Evolutionary conservation across 2,113 vertebrate species (phyloP).

Genomic region (Daubentonia madagascariensis): DNA sequence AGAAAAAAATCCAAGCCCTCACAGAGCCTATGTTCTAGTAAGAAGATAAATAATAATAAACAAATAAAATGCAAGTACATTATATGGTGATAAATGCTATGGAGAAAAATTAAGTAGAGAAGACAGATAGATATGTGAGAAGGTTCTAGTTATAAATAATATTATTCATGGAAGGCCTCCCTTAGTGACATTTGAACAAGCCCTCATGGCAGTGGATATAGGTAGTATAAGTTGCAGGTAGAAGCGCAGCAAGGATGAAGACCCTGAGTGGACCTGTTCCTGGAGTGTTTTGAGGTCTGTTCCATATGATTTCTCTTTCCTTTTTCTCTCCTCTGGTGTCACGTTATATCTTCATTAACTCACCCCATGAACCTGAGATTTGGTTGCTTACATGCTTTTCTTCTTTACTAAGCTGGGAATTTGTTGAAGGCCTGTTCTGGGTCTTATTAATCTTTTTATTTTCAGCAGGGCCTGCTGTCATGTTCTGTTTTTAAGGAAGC

Average conservation of each 20-base stretch:
- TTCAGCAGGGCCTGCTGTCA: not conserved
- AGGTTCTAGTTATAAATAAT: not conserved
- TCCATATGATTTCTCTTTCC: not conserved
- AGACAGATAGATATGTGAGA: not conserved
- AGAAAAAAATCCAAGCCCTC: not conserved
- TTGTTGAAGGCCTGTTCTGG: not conserved
- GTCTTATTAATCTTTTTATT: not conserved
- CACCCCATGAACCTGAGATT: not conserved
- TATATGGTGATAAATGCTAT: not conserved
- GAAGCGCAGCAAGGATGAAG: not conserved
- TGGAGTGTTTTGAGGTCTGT: not conserved
- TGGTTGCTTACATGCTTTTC: not conserved
- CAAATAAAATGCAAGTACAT: not conserved
- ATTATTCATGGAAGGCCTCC: not conserved
- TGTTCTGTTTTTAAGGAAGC: not conserved
- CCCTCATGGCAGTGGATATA: not conserved
- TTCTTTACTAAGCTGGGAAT: not conserved
- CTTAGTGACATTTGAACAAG: not conserved
- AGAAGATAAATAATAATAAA: slow-evolving; percentile 2
- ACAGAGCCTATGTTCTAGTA: not conserved
- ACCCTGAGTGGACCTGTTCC: not conserved
- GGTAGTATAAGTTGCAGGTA: not conserved
- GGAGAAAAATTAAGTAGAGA: not conserved
- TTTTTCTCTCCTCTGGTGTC: not conserved
- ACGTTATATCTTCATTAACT: not conserved